A percentile compares a stretch with the other conserved stretches of the same genome.
Conservation (phyloP, 2,797 vertebrate genomes). For the Mormyrus proboscirostris region DNA sequence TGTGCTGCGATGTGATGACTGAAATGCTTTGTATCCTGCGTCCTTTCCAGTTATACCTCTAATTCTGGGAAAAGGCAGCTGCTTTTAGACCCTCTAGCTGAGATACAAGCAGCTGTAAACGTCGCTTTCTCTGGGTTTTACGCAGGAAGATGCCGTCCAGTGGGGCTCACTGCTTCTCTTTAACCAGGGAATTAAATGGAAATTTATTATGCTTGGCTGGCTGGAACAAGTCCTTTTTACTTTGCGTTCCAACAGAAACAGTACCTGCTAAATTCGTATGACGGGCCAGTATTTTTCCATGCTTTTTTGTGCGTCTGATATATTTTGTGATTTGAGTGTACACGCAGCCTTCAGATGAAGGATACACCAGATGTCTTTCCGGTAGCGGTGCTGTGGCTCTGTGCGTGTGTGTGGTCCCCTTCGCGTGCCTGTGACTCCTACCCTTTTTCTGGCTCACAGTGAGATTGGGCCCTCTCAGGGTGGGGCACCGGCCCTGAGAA, state of each 20-base stretch:
- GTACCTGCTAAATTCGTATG: neutral
- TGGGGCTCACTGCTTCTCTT: neutral
- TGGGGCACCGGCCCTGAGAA: neutral
- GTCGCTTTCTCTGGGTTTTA: neutral
- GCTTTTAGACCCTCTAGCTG: neutral
- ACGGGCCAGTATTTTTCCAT: neutral
- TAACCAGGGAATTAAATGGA: neutral
- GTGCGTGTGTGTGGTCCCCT: neutral
- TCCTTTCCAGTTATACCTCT: neutral
- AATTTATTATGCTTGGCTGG: neutral
- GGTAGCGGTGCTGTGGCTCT: neutral
- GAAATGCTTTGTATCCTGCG: neutral
- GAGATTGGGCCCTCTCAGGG: neutral
- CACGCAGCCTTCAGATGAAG: neutral
- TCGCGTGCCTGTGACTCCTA: neutral
- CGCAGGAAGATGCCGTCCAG: neutral
- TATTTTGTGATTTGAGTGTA: neutral
- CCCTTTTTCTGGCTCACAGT: neutral
- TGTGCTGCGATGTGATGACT: neutral
- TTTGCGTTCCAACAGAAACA: neutral
- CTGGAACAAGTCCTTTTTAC: neutral
- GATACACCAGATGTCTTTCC: neutral
- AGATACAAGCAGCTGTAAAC: neutral
- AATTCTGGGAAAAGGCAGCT: neutral
- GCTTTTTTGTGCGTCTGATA: neutral